Conservation (phyloP, 92 coral and sea anemone genomes). For the Actinernus sp. region DNA sequence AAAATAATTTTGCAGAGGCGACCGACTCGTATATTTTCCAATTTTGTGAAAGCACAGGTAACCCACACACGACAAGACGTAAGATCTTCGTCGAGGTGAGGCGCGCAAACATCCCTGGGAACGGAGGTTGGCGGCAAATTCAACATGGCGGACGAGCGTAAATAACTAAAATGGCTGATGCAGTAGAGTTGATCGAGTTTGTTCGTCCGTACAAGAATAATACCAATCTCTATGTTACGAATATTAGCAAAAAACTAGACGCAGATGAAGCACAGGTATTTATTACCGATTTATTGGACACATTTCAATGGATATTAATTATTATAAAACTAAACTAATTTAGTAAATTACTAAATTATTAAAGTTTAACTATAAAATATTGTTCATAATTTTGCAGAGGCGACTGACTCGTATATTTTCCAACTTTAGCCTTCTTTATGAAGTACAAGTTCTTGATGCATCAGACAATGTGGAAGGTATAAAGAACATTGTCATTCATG, state of each 20-base stretch:
- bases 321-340: not conserved
- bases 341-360: no score
- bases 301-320: not conserved
- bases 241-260: slow-evolving; percentile 56
- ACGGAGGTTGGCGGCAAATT: slow-evolving; percentile 24
- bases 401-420: slow-evolving; percentile 70
- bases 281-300: not conserved
- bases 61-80: no score
- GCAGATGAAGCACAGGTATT: slow-evolving; percentile 70
- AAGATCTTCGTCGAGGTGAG: no score
- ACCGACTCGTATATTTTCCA: slow-evolving; percentile 67
- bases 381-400: slow-evolving; percentile 56
- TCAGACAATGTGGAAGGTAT: slow-evolving; percentile 60
- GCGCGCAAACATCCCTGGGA: no score
- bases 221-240: slow-evolving; percentile 77
- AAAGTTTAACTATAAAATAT: no score
- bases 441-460: slow-evolving; percentile 79
- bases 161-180: slow-evolving; percentile 28
- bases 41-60: no score
- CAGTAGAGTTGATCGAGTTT: slow-evolving; percentile 80
- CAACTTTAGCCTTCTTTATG: slow-evolving; percentile 70
- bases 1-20: slow-evolving; percentile 57
- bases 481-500: not conserved
- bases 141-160: slow-evolving; percentile 67
- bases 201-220: slow-evolving; percentile 72